Evolutionary conservation across 2,888 invertebrate species (phyloP).

Genomic region (Rhingia campestris): DNA sequence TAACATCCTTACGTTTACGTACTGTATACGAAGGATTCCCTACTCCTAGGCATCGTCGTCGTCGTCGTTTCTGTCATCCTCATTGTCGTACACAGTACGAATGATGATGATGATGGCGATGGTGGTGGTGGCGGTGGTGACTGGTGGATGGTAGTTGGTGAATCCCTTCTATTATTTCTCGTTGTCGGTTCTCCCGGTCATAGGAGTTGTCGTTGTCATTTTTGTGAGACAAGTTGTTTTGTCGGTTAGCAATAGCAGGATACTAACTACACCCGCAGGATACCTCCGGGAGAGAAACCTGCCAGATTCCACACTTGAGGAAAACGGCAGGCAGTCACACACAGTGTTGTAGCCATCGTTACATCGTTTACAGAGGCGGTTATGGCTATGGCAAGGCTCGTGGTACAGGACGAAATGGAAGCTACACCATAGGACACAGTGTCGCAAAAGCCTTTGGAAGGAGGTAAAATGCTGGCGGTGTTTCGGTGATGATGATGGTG

Average conservation of each 20-base stretch:
- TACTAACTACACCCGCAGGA: conserved; percentile 70
- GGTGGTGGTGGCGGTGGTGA: no score
- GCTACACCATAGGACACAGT: conserved; percentile 20
- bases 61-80: conserved; percentile 35
- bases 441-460: conserved; percentile 32
- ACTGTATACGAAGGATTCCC: conserved; percentile 36
- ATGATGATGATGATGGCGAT: no score
- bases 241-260: conserved; percentile 69
- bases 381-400: neutral
- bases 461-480: conserved; percentile 3
- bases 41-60: conserved; percentile 20
- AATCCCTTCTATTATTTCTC: conserved; percentile 46
- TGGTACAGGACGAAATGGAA: conserved; percentile 4
- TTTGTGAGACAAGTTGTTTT: conserved; percentile 71
- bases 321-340: conserved; percentile 52
- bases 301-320: conserved; percentile 64
- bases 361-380: conserved; percentile 12
- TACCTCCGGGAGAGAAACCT: conserved; percentile 66
- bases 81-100: conserved; percentile 50
- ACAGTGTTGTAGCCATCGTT: conserved; percentile 47
- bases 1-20: conserved; percentile 51
- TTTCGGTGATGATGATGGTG: conserved; percentile 38
- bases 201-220: conserved; percentile 64
- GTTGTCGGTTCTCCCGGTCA: conserved; percentile 48
- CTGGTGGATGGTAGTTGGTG: neutral